Evolutionary conservation across 2,888 invertebrate genomes (phyloP).

Genomic region (Urechis unicinctus): DNA sequence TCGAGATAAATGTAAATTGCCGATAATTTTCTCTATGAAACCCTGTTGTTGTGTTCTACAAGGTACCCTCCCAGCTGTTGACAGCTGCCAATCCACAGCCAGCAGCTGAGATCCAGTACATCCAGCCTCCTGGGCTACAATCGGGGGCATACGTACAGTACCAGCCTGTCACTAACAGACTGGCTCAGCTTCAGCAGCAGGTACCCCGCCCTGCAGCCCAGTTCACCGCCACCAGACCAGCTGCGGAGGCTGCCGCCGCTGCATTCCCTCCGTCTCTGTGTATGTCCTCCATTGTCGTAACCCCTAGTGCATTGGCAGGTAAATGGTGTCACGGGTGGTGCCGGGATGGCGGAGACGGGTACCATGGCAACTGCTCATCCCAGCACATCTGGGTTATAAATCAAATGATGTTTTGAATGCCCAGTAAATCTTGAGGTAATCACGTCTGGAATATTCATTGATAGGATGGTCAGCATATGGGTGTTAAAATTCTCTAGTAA

Average conservation of each 20-base stretch:
- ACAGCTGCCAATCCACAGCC: conserved; percentile 7
- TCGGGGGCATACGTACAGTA: conserved; percentile 46
- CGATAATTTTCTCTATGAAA: too few relatives aligned
- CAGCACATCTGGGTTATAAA: too few relatives aligned
- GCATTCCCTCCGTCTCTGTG: conserved; percentile 75
- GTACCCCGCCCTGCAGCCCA: conserved; percentile 9
- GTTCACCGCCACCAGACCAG: conserved; percentile 23
- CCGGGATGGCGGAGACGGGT: neutral
- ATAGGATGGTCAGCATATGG: too few relatives aligned
- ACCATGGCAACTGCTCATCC: neutral
- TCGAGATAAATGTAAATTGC: too few relatives aligned
- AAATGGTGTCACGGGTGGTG: conserved; percentile 3
- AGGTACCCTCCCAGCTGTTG: conserved; percentile 18
- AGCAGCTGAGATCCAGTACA: conserved; percentile 38
- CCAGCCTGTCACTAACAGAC: conserved; percentile 32
- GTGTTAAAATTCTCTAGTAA: too few relatives aligned
- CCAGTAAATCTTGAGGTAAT: too few relatives aligned
- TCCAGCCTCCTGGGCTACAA: conserved; percentile 71
- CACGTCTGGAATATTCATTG: too few relatives aligned
- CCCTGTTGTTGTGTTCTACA: too few relatives aligned
- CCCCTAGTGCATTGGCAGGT: conserved; percentile 64
- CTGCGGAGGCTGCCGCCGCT: neutral
- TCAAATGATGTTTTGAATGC: too few relatives aligned
- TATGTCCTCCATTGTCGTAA: conserved; percentile 61
- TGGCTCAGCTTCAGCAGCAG: conserved; percentile 44